Evolutionary conservation across 2,888 invertebrate species (phyloP).

Genomic region (Hyppa rectilinea): DNA sequence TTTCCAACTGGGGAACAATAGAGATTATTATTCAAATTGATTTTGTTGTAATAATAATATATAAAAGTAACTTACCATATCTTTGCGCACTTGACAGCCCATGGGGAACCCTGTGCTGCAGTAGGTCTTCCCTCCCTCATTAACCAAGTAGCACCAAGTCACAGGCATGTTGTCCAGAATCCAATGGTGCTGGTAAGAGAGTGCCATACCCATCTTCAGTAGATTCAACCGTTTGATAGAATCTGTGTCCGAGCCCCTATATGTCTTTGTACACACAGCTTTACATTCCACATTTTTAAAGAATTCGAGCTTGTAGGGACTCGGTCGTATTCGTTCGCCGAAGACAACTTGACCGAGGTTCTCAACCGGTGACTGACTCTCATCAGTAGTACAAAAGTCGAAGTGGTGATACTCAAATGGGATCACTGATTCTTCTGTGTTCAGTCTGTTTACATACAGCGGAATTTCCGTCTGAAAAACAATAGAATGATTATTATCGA

Average conservation of each 20-base stretch:
- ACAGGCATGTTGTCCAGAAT: conserved; percentile 99
- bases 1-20: background rate
- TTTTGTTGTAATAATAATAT: background rate
- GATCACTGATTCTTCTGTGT: conserved; percentile 99
- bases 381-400: conserved; percentile 96
- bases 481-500: conserved; percentile 17
- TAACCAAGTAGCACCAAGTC: conserved; percentile 98
- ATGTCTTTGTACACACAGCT: conserved; percentile 92
- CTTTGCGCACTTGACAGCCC: conserved; percentile 96
- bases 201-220: conserved; percentile 97
- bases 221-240: conserved; percentile 94
- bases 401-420: conserved; percentile 99
- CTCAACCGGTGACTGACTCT: conserved; percentile 97
- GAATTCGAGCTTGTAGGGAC: conserved; percentile 97
- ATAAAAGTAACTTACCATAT: conserved; percentile 80
- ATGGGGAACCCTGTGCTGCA: conserved; percentile 99
- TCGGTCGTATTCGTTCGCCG: conserved; percentile 99
- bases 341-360: conserved; percentile 99
- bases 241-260: conserved; percentile 92
- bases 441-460: conserved; percentile 98
- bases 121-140: conserved; percentile 93
- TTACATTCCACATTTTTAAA: conserved; percentile 93
- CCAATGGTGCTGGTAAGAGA: conserved; percentile 99
- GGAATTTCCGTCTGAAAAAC: conserved; percentile 95
- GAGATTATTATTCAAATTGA: background rate